Conservation (phyloP, 2,113 vertebrate species). For the Melierax canorus region DNA sequence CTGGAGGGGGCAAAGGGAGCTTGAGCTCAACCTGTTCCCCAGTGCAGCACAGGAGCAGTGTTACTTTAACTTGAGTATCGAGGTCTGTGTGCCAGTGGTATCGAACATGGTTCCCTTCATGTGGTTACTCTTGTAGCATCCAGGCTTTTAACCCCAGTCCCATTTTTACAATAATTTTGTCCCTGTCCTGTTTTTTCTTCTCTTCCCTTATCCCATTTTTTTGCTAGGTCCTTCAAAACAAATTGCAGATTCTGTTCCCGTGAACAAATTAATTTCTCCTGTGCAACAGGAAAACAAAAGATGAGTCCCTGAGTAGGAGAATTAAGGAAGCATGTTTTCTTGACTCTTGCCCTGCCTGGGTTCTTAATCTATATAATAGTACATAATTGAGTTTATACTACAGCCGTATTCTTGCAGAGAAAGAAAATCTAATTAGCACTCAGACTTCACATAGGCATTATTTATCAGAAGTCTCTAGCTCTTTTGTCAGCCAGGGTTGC, state of each 20-base stretch:
- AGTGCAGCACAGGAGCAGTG: not conserved
- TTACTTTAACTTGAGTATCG: accelerated
- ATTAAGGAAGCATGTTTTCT: not conserved
- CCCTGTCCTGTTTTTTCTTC: not conserved
- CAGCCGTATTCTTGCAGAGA: not conserved
- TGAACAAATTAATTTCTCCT: not conserved
- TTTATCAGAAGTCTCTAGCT: not conserved
- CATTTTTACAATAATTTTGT: not conserved
- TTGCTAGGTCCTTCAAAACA: not conserved
- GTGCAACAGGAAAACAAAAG: not conserved
- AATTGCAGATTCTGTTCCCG: not conserved
- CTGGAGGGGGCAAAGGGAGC: not conserved
- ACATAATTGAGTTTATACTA: not conserved
- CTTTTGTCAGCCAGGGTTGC: not conserved
- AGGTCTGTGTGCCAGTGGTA: not conserved
- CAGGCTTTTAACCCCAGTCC: not conserved
- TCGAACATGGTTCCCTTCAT: not conserved
- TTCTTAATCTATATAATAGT: not conserved
- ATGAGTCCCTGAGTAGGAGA: not conserved
- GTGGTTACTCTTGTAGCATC: not conserved
- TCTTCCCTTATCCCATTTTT: not conserved
- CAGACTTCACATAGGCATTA: not conserved
- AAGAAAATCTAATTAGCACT: not conserved
- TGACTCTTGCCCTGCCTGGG: not conserved
- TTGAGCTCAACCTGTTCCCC: not conserved